A percentile compares a stretch with the other conserved stretches of the same genome.
Conservation (phyloP, 2,888 invertebrate genomes). For the Exephanes ischioxanthus region DNA sequence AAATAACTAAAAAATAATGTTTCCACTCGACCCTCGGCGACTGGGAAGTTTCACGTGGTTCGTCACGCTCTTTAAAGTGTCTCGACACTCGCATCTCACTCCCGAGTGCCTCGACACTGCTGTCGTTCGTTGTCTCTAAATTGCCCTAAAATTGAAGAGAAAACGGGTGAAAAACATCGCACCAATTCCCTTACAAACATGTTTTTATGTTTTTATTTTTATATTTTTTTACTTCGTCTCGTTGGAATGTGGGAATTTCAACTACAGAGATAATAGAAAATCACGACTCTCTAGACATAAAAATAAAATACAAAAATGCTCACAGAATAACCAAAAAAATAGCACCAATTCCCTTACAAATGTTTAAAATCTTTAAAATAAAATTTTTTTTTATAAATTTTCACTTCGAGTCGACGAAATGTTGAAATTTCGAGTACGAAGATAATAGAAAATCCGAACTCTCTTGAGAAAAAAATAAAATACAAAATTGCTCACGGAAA, state of each 20-base stretch:
- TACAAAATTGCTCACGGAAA: background rate
- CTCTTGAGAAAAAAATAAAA: background rate
- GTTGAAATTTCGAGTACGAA: background rate
- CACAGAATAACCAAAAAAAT: background rate
- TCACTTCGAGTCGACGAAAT: background rate
- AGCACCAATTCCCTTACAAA: too few relatives aligned
- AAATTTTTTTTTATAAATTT: too few relatives aligned
- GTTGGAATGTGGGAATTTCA: background rate
- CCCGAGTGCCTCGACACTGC: constrained; percentile 21
- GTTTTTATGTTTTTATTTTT: background rate
- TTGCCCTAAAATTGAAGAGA: constrained; percentile 44
- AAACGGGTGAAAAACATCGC: constrained; percentile 3
- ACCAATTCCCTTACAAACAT: background rate
- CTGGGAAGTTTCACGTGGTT: constrained; percentile 27
- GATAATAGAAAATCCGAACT: too few relatives aligned
- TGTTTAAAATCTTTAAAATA: too few relatives aligned
- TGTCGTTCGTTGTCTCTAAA: constrained; percentile 28
- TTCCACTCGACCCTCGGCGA: constrained; percentile 30
- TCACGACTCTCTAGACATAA: background rate
- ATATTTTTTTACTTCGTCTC: background rate
- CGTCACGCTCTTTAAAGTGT: background rate
- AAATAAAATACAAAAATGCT: background rate
- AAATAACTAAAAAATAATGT: background rate
- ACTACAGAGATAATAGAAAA: too few relatives aligned
- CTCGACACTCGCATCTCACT: too few relatives aligned